These are phyloP conservation scores for Amazona vittata DNA, from an alignment of 2,113 vertebrate genomes.

Conservation along the genomic window DNA sequence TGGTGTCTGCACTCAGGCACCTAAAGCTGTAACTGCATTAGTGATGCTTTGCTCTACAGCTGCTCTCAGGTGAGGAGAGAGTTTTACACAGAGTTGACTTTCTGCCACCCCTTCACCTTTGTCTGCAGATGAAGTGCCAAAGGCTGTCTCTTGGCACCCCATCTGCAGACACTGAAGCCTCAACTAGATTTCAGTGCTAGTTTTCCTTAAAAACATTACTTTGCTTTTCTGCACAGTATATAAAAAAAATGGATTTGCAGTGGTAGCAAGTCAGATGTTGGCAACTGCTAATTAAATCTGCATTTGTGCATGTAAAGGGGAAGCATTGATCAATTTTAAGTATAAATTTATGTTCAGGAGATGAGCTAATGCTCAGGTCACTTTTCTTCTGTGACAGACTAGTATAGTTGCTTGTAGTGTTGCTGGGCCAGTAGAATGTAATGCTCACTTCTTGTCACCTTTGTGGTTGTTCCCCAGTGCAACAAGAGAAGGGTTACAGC, in stretches of 20 bases:
- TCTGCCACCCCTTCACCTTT: neutral
- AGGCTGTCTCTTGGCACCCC: neutral
- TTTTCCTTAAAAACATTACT: neutral
- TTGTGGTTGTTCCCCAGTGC: conserved; percentile 73
- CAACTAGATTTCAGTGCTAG: neutral
- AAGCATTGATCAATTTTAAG: neutral
- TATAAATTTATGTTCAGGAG: neutral
- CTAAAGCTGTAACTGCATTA: neutral
- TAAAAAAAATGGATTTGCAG: neutral
- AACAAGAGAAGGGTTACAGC: conserved; percentile 88
- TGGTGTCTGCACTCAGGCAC: neutral
- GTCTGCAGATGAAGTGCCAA: neutral
- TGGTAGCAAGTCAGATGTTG: neutral
- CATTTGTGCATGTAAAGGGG: neutral
- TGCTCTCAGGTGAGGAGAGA: neutral
- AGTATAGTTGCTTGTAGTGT: neutral
- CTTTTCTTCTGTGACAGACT: neutral
- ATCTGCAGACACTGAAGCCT: neutral
- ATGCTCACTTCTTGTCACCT: neutral
- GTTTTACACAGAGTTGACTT: neutral
- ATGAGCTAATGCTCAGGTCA: neutral
- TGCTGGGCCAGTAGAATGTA: neutral
- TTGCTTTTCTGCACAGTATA: neutral
- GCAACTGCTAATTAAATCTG: neutral
- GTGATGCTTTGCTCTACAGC: neutral